A percentile compares a stretch with the other conserved stretches of the same genome.
Conservation (phyloP, 2,888 invertebrate species). For the Augochlorella aurata region DNA sequence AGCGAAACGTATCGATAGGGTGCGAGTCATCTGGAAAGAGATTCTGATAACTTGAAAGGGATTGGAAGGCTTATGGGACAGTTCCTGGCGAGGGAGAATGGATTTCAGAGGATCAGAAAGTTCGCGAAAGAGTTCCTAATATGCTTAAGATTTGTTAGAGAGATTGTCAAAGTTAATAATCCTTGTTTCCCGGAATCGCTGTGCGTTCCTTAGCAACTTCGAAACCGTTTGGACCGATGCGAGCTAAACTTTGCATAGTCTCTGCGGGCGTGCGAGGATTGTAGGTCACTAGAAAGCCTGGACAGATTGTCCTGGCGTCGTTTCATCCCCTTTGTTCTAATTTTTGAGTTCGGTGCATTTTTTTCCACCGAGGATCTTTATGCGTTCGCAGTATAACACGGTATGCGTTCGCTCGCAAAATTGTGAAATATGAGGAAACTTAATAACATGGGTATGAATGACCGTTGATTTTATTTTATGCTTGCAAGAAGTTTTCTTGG, state of each 20-base stretch:
- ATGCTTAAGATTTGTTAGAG: not conserved
- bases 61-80: slow-evolving; percentile 1
- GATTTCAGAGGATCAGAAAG: not conserved
- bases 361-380: not conserved
- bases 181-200: not conserved
- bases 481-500: too few relatives aligned
- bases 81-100: not conserved
- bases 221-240: not conserved
- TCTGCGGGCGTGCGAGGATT: not conserved
- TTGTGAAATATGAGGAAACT: too few relatives aligned
- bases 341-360: not conserved
- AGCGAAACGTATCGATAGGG: not conserved
- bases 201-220: not conserved
- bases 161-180: not conserved
- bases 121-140: not conserved
- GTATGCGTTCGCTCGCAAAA: too few relatives aligned
- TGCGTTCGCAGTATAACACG: too few relatives aligned
- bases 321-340: not conserved
- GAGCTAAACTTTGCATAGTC: not conserved
- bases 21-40: slow-evolving; percentile 1
- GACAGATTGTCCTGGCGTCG: not conserved
- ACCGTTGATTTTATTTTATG: too few relatives aligned
- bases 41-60: not conserved
- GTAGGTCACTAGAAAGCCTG: not conserved
- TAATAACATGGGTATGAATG: too few relatives aligned